Conservation (phyloP, 2,113 vertebrate genomes). For the Meles meles region DNA sequence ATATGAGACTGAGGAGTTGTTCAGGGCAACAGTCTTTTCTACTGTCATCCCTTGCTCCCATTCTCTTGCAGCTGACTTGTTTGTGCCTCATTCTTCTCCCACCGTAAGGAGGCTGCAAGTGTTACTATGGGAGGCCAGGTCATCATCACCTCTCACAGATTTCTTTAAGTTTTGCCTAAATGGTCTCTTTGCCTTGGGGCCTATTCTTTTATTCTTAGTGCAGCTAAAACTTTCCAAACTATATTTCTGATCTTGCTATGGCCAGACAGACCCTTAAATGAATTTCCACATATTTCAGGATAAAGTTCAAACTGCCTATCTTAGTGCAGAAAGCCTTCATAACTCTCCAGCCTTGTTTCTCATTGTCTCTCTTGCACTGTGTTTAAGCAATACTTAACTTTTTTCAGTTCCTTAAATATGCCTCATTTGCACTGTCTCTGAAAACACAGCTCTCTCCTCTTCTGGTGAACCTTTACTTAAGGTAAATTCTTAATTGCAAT, state of each 20-base stretch:
- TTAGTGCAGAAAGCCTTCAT: background rate
- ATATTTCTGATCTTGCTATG: background rate
- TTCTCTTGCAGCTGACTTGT: too few species aligned
- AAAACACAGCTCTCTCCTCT: background rate
- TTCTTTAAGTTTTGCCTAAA: background rate
- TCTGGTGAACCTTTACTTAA: background rate
- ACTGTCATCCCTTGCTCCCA: too few species aligned
- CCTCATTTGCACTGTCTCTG: background rate
- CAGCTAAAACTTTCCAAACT: background rate
- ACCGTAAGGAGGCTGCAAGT: too few species aligned
- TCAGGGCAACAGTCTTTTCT: too few species aligned
- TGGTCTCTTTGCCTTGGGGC: background rate
- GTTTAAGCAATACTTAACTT: background rate
- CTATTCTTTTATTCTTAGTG: background rate
- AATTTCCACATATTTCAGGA: background rate
- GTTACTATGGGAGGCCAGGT: background rate
- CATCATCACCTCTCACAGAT: background rate
- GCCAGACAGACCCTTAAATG: background rate
- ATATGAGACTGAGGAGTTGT: too few species aligned
- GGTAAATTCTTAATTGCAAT: background rate
- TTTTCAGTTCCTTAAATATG: background rate
- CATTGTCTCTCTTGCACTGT: background rate
- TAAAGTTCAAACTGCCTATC: background rate
- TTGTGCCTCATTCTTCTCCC: too few species aligned
- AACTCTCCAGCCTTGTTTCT: background rate